Base-by-base conservation (phyloP, 2,888 invertebrate species). In the Dicroscelio sp. region DNA sequence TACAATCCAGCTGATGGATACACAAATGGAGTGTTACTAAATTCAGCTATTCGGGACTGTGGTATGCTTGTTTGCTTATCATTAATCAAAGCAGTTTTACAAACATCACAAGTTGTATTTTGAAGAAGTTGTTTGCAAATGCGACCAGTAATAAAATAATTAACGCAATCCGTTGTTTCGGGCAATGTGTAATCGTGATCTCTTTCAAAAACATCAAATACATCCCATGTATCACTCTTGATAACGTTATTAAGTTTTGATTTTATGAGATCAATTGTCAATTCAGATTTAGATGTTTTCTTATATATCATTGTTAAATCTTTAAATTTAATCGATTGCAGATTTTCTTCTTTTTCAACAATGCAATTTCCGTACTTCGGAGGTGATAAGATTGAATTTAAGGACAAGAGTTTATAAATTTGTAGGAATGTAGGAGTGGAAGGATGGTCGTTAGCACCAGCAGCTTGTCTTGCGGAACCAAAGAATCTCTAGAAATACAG, bases 41-140 rank as follows among this genome's bases (percentile, higher is more conserved):
- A 48, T 48, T 38, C 67, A 35, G 2, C 38, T 20, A 38, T 38
- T 38, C 25, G 67, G n/a, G 38, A 30, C 10, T 31, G 6, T 27
- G 31, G 63, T 31, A 20, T 23, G 5, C 14, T 30, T 30, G 4
- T 20, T 48, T 48, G 17, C n/a, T n/a, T n/a, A 48, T 10, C 12
- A 48, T 65, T 31, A 14, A 31, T 65, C 31, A 65, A 65, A 4
- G 30, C 63, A 30, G 8, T 2, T 31, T 31, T 30, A 63, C 31
- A 63, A 23, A 20, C 63, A 69, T 69, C n/a, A 38, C 67, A 69
- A 8, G n/a, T 35, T 10, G 67, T 69, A 23, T 17, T 14, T 69
- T 69, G 67, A n/a, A 69, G 23, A 30, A 69, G 67, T 38, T 69
- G n/a, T 17, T 69, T 69, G 25, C 67, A 69, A 8, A 69, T 23